Base-by-base conservation (phyloP, 2,113 vertebrate genomes). In the Phodopus roborovskii region DNA sequence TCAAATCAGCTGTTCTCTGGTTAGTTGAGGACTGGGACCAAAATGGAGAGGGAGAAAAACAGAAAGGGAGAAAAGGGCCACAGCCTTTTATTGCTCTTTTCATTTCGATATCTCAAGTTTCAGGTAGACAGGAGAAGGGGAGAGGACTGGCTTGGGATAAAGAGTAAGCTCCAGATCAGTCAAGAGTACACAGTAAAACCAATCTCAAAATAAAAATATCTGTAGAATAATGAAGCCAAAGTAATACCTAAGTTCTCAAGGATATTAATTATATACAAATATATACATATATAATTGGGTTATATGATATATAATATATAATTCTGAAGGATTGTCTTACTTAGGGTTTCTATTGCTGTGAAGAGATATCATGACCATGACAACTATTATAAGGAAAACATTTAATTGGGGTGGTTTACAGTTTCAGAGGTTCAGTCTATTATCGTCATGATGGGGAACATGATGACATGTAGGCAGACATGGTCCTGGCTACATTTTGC, bases 221-320 rank as follows among this genome's bases (percentile, higher is more conserved):
- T 58, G 8, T 62, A 82, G 85, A 85, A 22, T 78, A 83, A 87
- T 88, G 86, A 95, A 74, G 50, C 10, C 64, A 90, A 85, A 84
- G 33, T 39, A 75, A 64, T 33, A 26, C 7, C 30, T 64, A 30
- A 42, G 70, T 50, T 92, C 53, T 78, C 56, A 83, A 95, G 70
- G 11, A 62, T 39, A 75, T 84, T 60, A 42, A 73, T 42, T 42
- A 12, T 73, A 73, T 73, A 22, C 4, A 73, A 73, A 73, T 73
- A 73, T 73, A 73, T 73, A 24, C 22, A 42, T 73, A 73, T 73
- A 10, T 39, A 39, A 24, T 73, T 73, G 20, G 71, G n/a, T 24
- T 42, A 42, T 42, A 24, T 73, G 22, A 73, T 42, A 73, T 20
- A 53, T 75, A 39, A 70, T 45, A 45, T 75, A 45, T 48, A 75